Evolutionary conservation across 1,140 invertebrate genomes (phyloP).

Genomic region (Armadillidium nasatum): DNA sequence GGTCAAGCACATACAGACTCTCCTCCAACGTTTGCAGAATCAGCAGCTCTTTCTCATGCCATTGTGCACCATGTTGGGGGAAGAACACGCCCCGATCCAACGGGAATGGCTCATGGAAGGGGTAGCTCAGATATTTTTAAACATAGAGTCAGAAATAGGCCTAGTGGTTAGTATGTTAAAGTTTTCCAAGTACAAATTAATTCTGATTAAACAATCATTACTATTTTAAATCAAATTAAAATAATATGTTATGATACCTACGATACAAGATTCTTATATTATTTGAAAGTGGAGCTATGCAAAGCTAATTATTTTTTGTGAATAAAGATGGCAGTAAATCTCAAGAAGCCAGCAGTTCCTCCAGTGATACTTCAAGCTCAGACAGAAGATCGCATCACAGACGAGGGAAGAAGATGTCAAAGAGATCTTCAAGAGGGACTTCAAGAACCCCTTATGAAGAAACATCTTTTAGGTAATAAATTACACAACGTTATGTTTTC

Average conservation of each 20-base stretch:
- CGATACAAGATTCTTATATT: too few relatives aligned
- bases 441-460: conserved; percentile 41
- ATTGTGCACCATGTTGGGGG: conserved; percentile 38
- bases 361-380: conserved; percentile 37
- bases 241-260: too few relatives aligned
- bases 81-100: conserved; percentile 27
- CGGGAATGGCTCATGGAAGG: conserved; percentile 26
- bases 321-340: conserved; percentile 19
- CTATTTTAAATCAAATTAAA: too few relatives aligned
- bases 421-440: conserved; percentile 35
- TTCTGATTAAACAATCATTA: neutral
- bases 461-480: conserved; percentile 40
- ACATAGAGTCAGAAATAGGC: conserved; percentile 37
- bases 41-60: conserved; percentile 38
- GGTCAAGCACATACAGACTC: conserved; percentile 48
- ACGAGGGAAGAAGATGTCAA: conserved; percentile 38
- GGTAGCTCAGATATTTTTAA: conserved; percentile 40
- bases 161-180: conserved; percentile 27
- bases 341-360: conserved; percentile 41
- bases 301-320: too few relatives aligned
- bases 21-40: conserved; percentile 44
- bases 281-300: too few relatives aligned
- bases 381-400: conserved; percentile 37
- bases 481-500: too few relatives aligned
- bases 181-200: neutral